Evolutionary conservation across 2,113 vertebrate species (phyloP), one percentile per base, ranked within the genome.

Genomic region (Lycaon pictus): DNA sequence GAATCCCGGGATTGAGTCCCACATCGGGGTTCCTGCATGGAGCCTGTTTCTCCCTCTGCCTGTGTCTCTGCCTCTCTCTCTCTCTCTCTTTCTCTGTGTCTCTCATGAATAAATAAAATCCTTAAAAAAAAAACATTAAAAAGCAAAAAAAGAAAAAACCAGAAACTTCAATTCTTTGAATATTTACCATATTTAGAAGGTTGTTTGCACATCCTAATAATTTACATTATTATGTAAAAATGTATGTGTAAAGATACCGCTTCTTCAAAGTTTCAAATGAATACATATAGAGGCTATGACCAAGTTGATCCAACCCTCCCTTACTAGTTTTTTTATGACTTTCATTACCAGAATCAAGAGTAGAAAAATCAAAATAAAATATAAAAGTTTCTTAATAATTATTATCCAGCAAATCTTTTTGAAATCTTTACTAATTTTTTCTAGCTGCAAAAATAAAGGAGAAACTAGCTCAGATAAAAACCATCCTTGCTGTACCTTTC

Each of bases 301-400:
- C 81, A 85, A 19, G 35, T 84, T 77, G 25, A 95, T 93, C 74
- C n/a, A 7, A 53, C 83, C 9, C 7, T 35, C 6, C 37, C 4
- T 96, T 43, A 77, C 53, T 19, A 10, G n/a, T 3, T 74, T 72
- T 85, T 82, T 94, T 51, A 71, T 23, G 43, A 85, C 22, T 95
- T 79, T 83, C 23, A 91, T 91, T 86, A 89, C 12, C 62, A 95
- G n/a, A 80, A 81, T 86, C 22, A 71, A 71, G 32, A 92, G 7
- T 11, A 69, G 82, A 35, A 69, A 90, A 86, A 48, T 55, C 16
- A 86, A 96, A 97, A 86, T 91, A 87, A 91, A 89, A 97, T 63
- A 63, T 20, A 69, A 79, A 76, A 76, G 12, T 65, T 69, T 92
- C 23, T 43, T 32, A 93, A 67, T 65, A 97, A 85, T 87, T 84